phyloP scores from a whole-genome alignment of 2,888 invertebrate genomes.

The Bunonema sp. region DNA sequence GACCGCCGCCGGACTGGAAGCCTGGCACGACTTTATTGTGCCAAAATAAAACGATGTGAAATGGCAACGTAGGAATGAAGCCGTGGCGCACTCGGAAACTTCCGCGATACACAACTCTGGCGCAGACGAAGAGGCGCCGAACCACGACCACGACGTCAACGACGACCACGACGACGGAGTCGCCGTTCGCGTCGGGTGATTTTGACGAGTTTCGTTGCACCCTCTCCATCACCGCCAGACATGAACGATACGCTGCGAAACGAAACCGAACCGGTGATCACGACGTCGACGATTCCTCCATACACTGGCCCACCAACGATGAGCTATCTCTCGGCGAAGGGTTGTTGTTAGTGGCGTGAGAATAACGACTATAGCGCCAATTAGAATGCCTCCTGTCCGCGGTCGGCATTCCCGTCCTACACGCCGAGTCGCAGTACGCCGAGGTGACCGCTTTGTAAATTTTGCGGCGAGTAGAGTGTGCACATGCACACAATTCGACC shows the following conservation, averaged over 20 bases:
- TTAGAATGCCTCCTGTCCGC: constrained; percentile 40
- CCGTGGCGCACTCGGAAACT: constrained; percentile 16
- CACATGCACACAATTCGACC: not conserved
- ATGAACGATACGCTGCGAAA: too few species aligned
- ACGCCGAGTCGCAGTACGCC: constrained; percentile 42
- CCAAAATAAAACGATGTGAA: too few species aligned
- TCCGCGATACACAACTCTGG: constrained; percentile 12
- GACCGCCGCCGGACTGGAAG: constrained; percentile 33
- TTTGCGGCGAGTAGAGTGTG: not conserved
- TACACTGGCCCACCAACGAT: too few species aligned
- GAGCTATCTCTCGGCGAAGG: too few species aligned
- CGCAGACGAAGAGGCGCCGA: too few species aligned
- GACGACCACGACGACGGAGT: not conserved
- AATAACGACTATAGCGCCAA: not conserved
- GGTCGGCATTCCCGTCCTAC: constrained; percentile 42
- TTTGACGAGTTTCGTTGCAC: too few species aligned
- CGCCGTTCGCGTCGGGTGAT: not conserved
- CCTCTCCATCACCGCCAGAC: too few species aligned
- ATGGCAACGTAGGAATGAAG: too few species aligned
- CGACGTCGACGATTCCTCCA: too few species aligned
- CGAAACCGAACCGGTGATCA: too few species aligned
- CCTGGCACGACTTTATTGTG: constrained; percentile 43
- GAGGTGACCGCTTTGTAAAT: constrained; percentile 4
- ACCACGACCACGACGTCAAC: constrained; percentile 5
- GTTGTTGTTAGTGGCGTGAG: not conserved